A percentile compares a stretch with the other conserved stretches of the same genome.
Conservation (phyloP, 1,140 invertebrate genomes). For the Trigoniulus corallinus region DNA sequence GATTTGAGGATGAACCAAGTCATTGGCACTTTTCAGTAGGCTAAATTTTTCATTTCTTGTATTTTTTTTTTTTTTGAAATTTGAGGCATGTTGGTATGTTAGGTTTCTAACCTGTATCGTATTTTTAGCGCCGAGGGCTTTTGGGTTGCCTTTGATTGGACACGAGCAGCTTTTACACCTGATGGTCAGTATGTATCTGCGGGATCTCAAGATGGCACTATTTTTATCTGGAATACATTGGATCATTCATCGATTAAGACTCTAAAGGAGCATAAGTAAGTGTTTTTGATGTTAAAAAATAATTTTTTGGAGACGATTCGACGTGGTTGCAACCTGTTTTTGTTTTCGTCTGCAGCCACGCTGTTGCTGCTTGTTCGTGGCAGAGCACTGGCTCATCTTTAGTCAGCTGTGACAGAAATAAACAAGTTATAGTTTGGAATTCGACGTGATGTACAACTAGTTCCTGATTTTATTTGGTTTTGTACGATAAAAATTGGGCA, state of each 20-base stretch:
- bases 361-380: conserved; percentile 81
- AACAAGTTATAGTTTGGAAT: conserved; percentile 67
- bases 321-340: no score
- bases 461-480: no score
- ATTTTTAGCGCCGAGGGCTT: conserved; percentile 69
- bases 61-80: not conserved
- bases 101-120: no score
- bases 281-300: no score
- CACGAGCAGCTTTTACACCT: conserved; percentile 78
- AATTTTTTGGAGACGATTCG: no score
- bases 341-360: conserved; percentile 44
- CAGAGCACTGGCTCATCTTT: conserved; percentile 66
- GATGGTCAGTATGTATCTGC: conserved; percentile 72
- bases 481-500: no score
- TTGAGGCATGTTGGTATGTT: not conserved
- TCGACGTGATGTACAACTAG: no score
- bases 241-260: conserved; percentile 56
- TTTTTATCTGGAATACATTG: conserved; percentile 80
- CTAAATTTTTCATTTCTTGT: conserved; percentile 3
- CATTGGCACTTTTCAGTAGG: conserved; percentile 66
- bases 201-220: conserved; percentile 72
- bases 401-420: conserved; percentile 71
- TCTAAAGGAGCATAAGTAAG: conserved; percentile 78
- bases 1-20: conserved; percentile 89
- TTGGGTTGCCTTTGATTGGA: conserved; percentile 87